A percentile compares a stretch with the other conserved stretches of the same genome.
Conservation (phyloP, 2,113 vertebrate genomes). For the Bufo bufo region DNA sequence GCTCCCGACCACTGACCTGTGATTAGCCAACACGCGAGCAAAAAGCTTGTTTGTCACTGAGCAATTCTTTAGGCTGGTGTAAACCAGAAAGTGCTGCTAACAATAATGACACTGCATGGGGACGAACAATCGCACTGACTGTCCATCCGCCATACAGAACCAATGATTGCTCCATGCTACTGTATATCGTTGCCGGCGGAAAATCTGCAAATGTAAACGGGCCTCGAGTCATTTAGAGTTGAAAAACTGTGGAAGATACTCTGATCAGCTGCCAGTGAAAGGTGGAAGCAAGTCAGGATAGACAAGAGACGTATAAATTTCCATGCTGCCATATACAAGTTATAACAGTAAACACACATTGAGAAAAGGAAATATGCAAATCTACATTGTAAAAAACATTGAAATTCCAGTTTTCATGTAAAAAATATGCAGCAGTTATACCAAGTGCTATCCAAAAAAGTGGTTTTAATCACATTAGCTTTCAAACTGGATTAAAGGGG, state of each 20-base stretch:
- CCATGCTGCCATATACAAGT: neutral
- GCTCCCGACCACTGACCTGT: too few relatives aligned
- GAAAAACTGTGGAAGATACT: neutral
- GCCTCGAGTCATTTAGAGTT: neutral
- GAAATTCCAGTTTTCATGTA: constrained; percentile 49
- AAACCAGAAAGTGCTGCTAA: too few relatives aligned
- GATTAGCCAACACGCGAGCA: too few relatives aligned
- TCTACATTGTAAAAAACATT: neutral
- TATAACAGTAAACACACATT: neutral
- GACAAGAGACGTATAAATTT: neutral
- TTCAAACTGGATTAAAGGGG: neutral
- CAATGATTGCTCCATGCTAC: too few relatives aligned
- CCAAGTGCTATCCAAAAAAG: neutral
- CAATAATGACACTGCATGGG: too few relatives aligned
- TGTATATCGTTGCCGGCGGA: too few relatives aligned
- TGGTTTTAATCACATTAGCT: neutral
- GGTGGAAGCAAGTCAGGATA: neutral
- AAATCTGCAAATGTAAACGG: too few relatives aligned
- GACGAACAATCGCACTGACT: too few relatives aligned
- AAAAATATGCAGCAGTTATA: constrained; percentile 36
- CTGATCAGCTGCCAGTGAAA: neutral
- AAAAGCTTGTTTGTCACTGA: too few relatives aligned
- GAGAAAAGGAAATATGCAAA: neutral
- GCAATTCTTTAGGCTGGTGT: too few relatives aligned
- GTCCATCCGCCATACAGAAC: too few relatives aligned